phyloP scores from a whole-genome alignment of 2,113 vertebrate species.

The Myanophis thanlyinensis region DNA sequence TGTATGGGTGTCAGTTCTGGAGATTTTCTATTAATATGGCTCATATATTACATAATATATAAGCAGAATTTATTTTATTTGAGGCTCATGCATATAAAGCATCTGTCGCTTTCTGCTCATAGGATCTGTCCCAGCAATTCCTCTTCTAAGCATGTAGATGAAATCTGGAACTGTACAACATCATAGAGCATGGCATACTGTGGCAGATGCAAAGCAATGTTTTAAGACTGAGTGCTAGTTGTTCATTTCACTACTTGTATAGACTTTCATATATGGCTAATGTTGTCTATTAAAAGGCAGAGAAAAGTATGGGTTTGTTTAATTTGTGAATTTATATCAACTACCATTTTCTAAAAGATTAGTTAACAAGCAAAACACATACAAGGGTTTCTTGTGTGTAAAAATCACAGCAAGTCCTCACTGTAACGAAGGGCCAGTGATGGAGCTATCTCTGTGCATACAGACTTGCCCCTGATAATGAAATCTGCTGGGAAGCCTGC shows the following conservation, averaged over 20 bases:
- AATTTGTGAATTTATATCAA: conserved; percentile 8
- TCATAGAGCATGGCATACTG: not conserved
- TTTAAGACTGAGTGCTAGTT: conserved; percentile 1
- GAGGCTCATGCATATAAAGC: not conserved
- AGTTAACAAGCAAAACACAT: conserved; percentile 1
- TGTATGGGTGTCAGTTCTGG: not conserved
- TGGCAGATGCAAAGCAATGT: not conserved
- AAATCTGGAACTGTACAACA: not conserved
- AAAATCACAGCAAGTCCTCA: not conserved
- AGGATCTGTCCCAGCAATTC: not conserved
- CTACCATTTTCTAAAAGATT: not conserved
- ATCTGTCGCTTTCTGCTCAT: not conserved
- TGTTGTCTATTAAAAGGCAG: conserved; percentile 15
- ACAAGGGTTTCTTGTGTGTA: not conserved
- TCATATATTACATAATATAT: not conserved
- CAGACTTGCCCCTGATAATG: not conserved
- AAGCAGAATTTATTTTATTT: not conserved
- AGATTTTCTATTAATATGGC: conserved; percentile 8
- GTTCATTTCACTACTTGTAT: conserved; percentile 49
- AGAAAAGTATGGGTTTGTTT: conserved; percentile 7
- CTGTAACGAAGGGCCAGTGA: not conserved
- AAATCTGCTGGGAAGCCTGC: not conserved
- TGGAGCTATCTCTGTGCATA: not conserved
- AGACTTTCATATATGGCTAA: conserved; percentile 28
- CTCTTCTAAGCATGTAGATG: not conserved